Evolutionary conservation across 2,797 vertebrate species (phyloP).

Genomic region (Miichthys miiuy): DNA sequence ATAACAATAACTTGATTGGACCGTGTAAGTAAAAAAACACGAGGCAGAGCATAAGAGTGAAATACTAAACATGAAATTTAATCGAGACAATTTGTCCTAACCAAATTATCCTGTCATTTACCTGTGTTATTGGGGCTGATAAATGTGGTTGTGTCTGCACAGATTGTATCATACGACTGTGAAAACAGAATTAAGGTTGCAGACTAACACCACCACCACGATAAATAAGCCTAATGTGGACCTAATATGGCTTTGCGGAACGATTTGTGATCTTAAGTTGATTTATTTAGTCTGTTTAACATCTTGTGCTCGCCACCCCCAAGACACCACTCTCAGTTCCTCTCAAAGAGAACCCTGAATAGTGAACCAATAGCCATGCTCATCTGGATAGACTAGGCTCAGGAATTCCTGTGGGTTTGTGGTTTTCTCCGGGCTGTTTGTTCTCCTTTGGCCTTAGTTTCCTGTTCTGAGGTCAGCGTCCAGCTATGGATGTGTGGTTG

Average conservation of each 20-base stretch:
- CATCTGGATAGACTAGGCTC: slow-evolving; percentile 50
- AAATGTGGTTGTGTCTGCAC: not conserved
- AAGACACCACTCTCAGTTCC: not conserved
- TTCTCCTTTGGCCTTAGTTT: slow-evolving; percentile 64
- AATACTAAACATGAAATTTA: slow-evolving; percentile 9
- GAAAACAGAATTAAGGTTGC: slow-evolving; percentile 8
- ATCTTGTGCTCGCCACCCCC: not conserved
- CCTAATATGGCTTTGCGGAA: not conserved
- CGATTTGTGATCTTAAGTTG: slow-evolving; percentile 11
- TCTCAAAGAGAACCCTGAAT: slow-evolving; percentile 27
- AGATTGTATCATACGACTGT: not conserved
- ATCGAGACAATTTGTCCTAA: not conserved
- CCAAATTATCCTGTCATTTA: not conserved
- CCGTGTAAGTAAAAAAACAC: not conserved
- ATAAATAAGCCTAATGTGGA: not conserved
- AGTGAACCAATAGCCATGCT: slow-evolving; percentile 37
- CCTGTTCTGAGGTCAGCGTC: slow-evolving; percentile 75
- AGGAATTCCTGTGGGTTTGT: slow-evolving; percentile 62
- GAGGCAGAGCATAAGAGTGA: not conserved
- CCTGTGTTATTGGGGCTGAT: slow-evolving; percentile 7
- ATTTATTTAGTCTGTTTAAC: slow-evolving; percentile 1
- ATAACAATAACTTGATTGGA: not conserved
- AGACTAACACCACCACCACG: not conserved
- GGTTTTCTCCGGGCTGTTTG: slow-evolving; percentile 64
- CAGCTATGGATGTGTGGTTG: slow-evolving; percentile 58